Conservation (phyloP, 2,113 vertebrate species). For the Clinocottus analis region DNA sequence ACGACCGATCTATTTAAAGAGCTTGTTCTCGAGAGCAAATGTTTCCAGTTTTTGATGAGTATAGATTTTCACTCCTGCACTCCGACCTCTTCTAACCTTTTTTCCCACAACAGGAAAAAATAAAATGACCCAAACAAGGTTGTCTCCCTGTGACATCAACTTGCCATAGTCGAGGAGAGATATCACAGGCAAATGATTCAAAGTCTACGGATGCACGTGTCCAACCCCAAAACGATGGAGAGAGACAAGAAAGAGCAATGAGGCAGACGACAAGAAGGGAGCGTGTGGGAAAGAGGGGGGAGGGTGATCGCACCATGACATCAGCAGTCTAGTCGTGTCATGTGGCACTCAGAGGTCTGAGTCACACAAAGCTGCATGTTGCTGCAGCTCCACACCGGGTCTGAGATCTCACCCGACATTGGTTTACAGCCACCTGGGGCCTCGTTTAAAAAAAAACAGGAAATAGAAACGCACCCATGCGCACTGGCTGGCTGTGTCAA, state of each 20-base stretch:
- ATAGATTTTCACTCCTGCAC: background rate
- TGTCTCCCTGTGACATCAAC: background rate
- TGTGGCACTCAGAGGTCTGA: constrained; percentile 33
- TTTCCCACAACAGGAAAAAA: constrained; percentile 5
- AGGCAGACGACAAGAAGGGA: constrained; percentile 36
- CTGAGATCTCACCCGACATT: no score
- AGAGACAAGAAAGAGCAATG: background rate
- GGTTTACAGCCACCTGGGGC: no score
- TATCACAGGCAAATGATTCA: constrained; percentile 31
- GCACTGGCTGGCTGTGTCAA: no score
- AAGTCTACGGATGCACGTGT: background rate
- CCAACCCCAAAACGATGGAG: background rate
- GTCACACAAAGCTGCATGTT: no score
- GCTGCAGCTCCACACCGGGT: background rate
- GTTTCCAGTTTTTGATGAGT: no score
- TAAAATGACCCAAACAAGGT: no score
- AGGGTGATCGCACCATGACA: constrained; percentile 46
- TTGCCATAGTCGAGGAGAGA: background rate
- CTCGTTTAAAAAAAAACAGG: no score
- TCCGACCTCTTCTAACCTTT: background rate
- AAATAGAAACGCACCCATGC: no score
- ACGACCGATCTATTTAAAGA: background rate
- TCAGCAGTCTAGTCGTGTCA: constrained; percentile 45
- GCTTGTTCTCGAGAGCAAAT: background rate
- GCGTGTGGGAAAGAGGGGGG: background rate